Evolutionary conservation across 2,113 vertebrate species (phyloP).

Genomic region (Aplodontia rufa): DNA sequence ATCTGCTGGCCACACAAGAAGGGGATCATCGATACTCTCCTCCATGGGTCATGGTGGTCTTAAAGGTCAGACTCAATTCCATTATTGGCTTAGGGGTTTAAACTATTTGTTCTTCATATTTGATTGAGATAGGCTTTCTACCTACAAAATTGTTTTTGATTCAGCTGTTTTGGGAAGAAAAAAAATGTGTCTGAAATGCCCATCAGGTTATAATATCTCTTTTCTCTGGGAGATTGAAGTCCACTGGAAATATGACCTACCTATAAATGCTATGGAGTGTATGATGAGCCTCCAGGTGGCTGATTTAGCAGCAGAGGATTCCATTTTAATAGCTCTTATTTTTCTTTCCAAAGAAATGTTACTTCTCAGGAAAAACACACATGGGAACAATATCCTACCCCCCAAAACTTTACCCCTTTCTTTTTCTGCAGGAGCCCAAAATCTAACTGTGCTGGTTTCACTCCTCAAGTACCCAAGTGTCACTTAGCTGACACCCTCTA

Average conservation of each 20-base stretch:
- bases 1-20: not conserved
- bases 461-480: not conserved
- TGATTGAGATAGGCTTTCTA: not conserved
- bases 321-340: not conserved
- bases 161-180: slow-evolving; percentile 11
- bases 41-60: not conserved
- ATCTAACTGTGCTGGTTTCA: not conserved
- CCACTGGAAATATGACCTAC: slow-evolving; percentile 43
- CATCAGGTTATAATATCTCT: slow-evolving; percentile 39
- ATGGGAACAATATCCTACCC: not conserved
- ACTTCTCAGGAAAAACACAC: not conserved
- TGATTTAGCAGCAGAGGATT: not conserved
- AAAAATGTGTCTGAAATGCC: not conserved
- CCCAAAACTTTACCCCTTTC: not conserved
- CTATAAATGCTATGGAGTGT: not conserved
- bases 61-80: not conserved
- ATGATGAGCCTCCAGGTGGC: slow-evolving; percentile 5
- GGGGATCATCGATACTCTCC: no score
- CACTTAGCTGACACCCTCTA: not conserved
- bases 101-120: slow-evolving; percentile 40
- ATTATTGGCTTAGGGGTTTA: not conserved
- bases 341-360: slow-evolving; percentile 51
- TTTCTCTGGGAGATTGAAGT: not conserved
- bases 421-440: not conserved
- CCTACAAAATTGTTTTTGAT: slow-evolving; percentile 44